Evolutionary conservation across 92 coral and sea anemone genomes (phyloP).

Genomic region (Palythoa caribaeorum): DNA sequence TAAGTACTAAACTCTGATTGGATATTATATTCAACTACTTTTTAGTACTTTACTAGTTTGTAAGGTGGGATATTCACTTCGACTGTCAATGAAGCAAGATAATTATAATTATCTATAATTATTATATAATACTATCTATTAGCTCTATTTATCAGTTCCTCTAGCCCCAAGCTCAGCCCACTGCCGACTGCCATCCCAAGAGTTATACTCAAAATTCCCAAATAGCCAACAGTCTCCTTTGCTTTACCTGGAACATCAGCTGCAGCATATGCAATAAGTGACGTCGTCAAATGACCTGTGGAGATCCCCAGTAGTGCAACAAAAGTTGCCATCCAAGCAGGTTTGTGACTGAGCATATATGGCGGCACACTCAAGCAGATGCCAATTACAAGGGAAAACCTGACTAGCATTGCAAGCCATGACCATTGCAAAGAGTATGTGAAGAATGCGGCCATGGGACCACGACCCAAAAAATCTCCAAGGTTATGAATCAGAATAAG

Average conservation of each 20-base stretch:
- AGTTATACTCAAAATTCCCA: constrained; percentile 86
- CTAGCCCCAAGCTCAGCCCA: constrained; percentile 78
- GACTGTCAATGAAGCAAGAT: too few relatives aligned
- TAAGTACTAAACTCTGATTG: too few relatives aligned
- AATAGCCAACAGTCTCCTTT: constrained; percentile 90
- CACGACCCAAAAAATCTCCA: constrained; percentile 90
- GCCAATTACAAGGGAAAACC: constrained; percentile 80
- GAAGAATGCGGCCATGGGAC: constrained; percentile 83
- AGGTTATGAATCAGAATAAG: constrained; percentile 82
- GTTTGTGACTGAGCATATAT: constrained; percentile 76
- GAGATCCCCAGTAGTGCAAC: constrained; percentile 89
- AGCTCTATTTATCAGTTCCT: constrained; percentile 79
- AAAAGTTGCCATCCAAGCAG: constrained; percentile 96
- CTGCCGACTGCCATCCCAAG: constrained; percentile 93
- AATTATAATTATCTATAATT: too few relatives aligned
- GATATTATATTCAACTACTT: too few relatives aligned
- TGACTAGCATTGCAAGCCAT: constrained; percentile 79
- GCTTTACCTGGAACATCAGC: constrained; percentile 86
- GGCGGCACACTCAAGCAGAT: constrained; percentile 93
- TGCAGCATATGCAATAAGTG: constrained; percentile 82
- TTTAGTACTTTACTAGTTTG: too few relatives aligned
- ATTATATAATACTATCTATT: constrained; percentile 31
- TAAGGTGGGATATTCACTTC: too few relatives aligned
- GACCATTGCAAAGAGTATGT: constrained; percentile 83
- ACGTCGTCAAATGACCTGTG: constrained; percentile 88